Conservation (phyloP, 1,140 invertebrate genomes). For the Zaprionus lachaisei region DNA sequence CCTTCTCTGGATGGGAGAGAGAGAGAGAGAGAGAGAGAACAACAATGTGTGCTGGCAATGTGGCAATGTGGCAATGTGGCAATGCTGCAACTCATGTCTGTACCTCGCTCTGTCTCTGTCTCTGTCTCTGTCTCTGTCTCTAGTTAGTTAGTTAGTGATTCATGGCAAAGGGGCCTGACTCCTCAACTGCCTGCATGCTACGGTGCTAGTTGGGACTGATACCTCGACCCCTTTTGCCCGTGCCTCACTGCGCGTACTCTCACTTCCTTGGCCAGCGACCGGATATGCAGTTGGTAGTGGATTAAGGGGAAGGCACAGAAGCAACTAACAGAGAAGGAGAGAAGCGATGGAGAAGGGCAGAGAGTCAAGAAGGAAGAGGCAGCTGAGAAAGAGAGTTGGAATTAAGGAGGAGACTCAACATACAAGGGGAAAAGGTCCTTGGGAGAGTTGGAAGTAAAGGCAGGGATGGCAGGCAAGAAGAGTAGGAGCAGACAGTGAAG, state of each 20-base stretch:
- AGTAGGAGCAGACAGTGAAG: background rate
- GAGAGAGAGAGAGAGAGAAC: background rate
- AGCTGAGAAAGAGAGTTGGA: background rate
- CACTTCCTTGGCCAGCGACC: constrained; percentile 58
- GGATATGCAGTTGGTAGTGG: constrained; percentile 59
- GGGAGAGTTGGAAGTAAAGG: no score
- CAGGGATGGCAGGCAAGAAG: background rate
- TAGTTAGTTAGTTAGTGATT: constrained; percentile 54
- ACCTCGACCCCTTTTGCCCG: constrained; percentile 39
- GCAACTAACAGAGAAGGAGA: background rate
- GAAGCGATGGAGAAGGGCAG: background rate
- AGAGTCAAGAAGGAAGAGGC: background rate
- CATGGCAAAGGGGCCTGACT: constrained; percentile 13
- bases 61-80: constrained; percentile 22
- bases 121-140: constrained; percentile 11
- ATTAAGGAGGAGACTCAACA: no score
- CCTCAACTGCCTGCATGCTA: background rate
- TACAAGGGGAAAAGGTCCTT: no score
- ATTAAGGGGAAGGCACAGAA: no score
- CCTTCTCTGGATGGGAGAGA: background rate
- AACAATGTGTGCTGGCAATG: constrained; percentile 22
- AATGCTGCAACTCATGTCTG: constrained; percentile 33
- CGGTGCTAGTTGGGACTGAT: background rate
- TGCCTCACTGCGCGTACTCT: constrained; percentile 15
- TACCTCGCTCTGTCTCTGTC: background rate